Evolutionary conservation across 2,888 invertebrate species (phyloP), one percentile per base, ranked within the genome.

Genomic region (Eretmocerus hayati): DNA sequence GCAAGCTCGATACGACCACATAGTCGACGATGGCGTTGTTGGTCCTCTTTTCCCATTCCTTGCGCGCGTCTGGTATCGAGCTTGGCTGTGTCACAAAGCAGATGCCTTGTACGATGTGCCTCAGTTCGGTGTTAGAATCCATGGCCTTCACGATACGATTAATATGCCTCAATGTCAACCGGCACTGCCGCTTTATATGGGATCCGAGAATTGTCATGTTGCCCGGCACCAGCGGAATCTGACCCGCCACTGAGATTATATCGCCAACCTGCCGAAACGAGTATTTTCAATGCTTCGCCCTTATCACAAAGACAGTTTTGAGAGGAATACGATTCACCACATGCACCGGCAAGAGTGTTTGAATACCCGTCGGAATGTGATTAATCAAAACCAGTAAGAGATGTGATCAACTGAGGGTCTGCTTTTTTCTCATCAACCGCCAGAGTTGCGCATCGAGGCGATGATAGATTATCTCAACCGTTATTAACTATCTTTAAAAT

Each of bases 11-110:
- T 51, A 93, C 85, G 41, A 92, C 87, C 39, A 91, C 83, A 71
- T 87, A 89, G 77, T 90, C 88, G 63, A 88, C 86, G 57, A 90
- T 87, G 42, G 88, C 88, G 71, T 90, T 90, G 51, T 88, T 87
- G 43, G 90, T 87, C 56, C 85, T 81, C 52, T 85, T 80, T 71
- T 80, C 88, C 83, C 91, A 86, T 67, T 90, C 85, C 37, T 85
- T 80, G 43, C 88, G 79, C 16, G 89, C 90, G 61, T 84, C 83
- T 46, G 80, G 77, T 59, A 88, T 81, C 64, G 80, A 81, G 49
- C 79, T 77, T 35, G 80, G 77, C 66, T 84, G 79, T 37, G 87
- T 87, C 46, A 91, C 81, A 74, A 90, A 94, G 74, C 93, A 94
- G 56, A 92, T 84, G 54, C 87, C 90, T 79, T 85, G 72, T 11